Evolutionary conservation across 2,888 invertebrate species (phyloP), one percentile per base, ranked within the genome.

Genomic region (Leucophora obtusa): DNA sequence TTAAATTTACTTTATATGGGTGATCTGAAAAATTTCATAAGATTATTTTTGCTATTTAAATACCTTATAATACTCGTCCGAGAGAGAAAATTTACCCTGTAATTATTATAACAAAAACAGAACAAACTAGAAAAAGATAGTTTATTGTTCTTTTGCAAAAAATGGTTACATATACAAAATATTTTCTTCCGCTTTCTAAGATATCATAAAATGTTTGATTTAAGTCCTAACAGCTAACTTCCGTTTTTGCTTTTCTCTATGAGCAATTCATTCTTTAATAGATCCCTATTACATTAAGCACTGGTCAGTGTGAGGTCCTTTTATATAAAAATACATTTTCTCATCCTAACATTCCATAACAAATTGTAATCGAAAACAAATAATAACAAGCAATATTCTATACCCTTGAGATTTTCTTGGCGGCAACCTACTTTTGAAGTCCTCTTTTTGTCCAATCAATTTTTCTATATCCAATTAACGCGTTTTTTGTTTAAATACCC

Each of bases 261-360:
- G 8, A 2, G n/a, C 43, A 47, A 5, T 47, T 47, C 6, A 47
- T 47, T 11, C 11, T n/a, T 47, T n/a, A n/a, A 0, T 47, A 14
- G 14, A 47, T n/a, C 43, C 4, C n/a, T n/a, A 11, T 38, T 38
- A 17, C 10, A 14, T 38, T n/a, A 43, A 14, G n/a, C 68, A 56
- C 7, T 63, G 72, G 76, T 76, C 80, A 80, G 75, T 82, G 82
- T 82, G 82, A 72, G 82, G 82, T 82, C 74, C 38, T 54, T 50
- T 56, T 21, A 21, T 50, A 56, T 11, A 54, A 33, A 17, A 17
- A 11, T 43, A 28, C 1, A 15, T 66, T 62, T 21, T 8, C 33
- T 53, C 1, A 38, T 21, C 17, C 17, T 59, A 72, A 82, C 28
- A 60, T 54, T 73, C 62, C 68, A 62, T 68, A 76, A 73, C 75